A percentile compares a stretch with the other conserved stretches of the same genome.
phyloP scores from a whole-genome alignment of 2,113 vertebrate genomes.

The Lichenostomus cassidix region DNA sequence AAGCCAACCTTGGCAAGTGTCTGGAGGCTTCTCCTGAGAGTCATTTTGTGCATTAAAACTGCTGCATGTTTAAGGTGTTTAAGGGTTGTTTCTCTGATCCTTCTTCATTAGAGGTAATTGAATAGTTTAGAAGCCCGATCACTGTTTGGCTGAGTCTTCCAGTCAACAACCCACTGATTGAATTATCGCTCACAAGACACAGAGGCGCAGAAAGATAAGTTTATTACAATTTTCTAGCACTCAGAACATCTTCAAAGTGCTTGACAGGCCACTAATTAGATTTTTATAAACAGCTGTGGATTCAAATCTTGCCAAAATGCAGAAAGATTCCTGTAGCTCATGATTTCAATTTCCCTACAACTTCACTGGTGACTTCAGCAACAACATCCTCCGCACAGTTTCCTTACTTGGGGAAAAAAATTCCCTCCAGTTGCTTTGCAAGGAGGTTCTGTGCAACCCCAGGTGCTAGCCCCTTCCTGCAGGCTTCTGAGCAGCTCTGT shows the following conservation, averaged over 20 bases:
- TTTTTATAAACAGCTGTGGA: conserved; percentile 15
- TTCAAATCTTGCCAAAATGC: neutral
- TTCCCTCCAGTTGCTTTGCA: neutral
- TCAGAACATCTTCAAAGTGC: conserved; percentile 11
- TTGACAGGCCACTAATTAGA: conserved; percentile 32
- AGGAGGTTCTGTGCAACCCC: neutral
- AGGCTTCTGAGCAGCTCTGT: neutral
- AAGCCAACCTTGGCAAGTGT: conserved; percentile 52
- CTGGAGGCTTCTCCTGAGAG: conserved; percentile 59
- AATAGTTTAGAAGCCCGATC: conserved; percentile 26
- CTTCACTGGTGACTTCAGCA: neutral
- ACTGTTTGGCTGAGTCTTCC: conserved; percentile 35
- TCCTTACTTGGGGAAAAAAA: neutral
- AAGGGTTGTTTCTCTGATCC: conserved; percentile 54
- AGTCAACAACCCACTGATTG: conserved; percentile 25
- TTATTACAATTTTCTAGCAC: conserved; percentile 38
- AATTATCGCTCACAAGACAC: neutral
- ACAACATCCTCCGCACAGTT: neutral
- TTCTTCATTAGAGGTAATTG: conserved; percentile 53
- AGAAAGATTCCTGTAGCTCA: neutral
- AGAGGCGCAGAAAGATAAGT: neutral
- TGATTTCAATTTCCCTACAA: neutral
- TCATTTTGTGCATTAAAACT: conserved; percentile 46
- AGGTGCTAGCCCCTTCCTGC: conserved; percentile 8
- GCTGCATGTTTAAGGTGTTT: conserved; percentile 52